Evolutionary conservation across 2,797 vertebrate species (phyloP), one percentile per base, ranked within the genome.

Genomic region (Muscicapa striata): DNA sequence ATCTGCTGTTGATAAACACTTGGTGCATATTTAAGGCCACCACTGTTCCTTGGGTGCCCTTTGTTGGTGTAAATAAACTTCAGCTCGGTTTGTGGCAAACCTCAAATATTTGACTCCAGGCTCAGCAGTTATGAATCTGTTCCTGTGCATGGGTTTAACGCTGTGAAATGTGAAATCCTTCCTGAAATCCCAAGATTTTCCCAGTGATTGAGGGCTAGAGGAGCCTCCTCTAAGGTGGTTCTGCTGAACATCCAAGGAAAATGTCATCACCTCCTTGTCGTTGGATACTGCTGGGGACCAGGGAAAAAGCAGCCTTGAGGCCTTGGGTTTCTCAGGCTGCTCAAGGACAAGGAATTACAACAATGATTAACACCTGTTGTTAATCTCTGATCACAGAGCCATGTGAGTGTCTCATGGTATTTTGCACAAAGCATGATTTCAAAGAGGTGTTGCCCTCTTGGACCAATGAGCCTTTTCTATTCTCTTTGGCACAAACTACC

Each of bases 21-120:
- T 34, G 36, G 86, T 81, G 82, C 59, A 72, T 80, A 85, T 73
- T 95, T 87, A 68, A 87, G 88, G 69, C 84, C 88, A 83, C 68
- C 23, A 20, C 66, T 68, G 75, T 48, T 95, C 85, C 81, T 62
- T 15, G 91, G 89, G 63, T 83, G 85, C 94, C 92, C 61, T 84
- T 83, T 90, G 69, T 81, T 93, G 84, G 84, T 91, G 76, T 72
- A 94, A 96, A 92, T 87, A 94, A 91, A 69, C 67, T 92, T 83
- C 94, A 83, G 77, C 67, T 89, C 67, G 72, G 91, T 95, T 97
- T 94, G 95, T 93, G 91, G 94, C 89, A 90, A 97, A 97, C 95
- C 95, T 97, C 95, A 97, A 84, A 43, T 90, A 91, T 96, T 92
- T 91, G 83, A 80, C 68, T 95, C 54, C 66, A 52, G 92, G 74